Conservation (phyloP, 2,888 invertebrate genomes). For the Chalcosyrphus nemorum region DNA sequence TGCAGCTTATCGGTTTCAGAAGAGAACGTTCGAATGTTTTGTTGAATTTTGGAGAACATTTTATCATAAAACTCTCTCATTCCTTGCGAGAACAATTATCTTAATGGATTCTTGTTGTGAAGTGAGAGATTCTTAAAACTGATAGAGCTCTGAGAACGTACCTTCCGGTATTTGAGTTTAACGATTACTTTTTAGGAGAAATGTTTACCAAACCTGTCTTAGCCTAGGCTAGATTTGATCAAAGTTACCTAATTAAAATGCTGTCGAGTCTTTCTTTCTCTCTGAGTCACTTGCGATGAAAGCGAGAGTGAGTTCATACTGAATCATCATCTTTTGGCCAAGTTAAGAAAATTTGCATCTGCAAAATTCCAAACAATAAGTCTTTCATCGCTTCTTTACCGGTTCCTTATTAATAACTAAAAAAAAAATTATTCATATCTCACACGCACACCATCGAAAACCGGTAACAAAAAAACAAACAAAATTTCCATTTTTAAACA, state of each 20-base stretch:
- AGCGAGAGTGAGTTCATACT: too few relatives aligned
- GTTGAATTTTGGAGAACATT: neutral
- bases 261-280: neutral
- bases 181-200: too few relatives aligned
- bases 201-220: too few relatives aligned
- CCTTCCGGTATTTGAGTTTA: neutral
- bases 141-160: neutral
- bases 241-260: neutral
- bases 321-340: too few relatives aligned
- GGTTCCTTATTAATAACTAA: constrained; percentile 16
- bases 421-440: constrained; percentile 46
- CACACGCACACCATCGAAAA: constrained; percentile 37
- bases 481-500: constrained; percentile 45
- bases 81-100: constrained; percentile 36
- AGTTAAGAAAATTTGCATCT: neutral
- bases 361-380: neutral
- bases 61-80: neutral
- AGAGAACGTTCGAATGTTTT: neutral
- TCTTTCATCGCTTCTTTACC: constrained; percentile 2
- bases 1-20: neutral
- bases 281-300: neutral
- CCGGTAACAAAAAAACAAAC: constrained; percentile 45
- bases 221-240: neutral
- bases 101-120: constrained; percentile 42
- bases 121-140: neutral